These are phyloP conservation scores for Andrena chrysosceles DNA, from an alignment of 2,888 invertebrate species.

Conservation along the genomic window DNA sequence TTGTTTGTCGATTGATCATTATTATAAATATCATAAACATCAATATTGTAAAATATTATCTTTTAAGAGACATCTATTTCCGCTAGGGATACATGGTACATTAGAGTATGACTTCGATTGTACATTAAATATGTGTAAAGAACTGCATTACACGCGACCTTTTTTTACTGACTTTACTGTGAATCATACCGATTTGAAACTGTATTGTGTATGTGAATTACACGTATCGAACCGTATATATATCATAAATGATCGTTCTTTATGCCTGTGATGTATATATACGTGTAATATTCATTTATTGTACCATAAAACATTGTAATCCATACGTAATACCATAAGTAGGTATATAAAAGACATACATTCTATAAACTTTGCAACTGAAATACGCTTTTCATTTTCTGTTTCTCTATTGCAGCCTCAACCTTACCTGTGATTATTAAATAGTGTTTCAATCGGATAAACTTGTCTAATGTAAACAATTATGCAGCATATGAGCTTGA, in stretches of 20 bases:
- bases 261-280: conserved; percentile 40
- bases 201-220: conserved; percentile 30
- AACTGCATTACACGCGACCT: not conserved
- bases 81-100: conserved; percentile 12
- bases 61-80: conserved; percentile 6
- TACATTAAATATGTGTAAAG: conserved; percentile 22
- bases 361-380: conserved; percentile 18
- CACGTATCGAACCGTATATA: conserved; percentile 23
- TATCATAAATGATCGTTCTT: conserved; percentile 36
- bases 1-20: conserved; percentile 3
- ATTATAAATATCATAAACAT: conserved; percentile 5
- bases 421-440: conserved; percentile 29
- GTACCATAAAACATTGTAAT: conserved; percentile 34
- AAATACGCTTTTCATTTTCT: conserved; percentile 9
- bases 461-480: conserved; percentile 34
- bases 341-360: conserved; percentile 5
- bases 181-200: conserved; percentile 27
- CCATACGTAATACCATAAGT: conserved; percentile 18
- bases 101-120: conserved; percentile 26
- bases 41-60: not conserved
- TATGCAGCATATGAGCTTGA: conserved; percentile 36
- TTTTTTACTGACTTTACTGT: conserved; percentile 23
- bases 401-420: conserved; percentile 16
- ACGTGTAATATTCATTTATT: conserved; percentile 35
- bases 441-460: conserved; percentile 21